Percentiles rank a stretch among this genome's conserved stretches.
phyloP scores from a whole-genome alignment of 2,888 invertebrate species.

The Chrysodeixis includens region DNA sequence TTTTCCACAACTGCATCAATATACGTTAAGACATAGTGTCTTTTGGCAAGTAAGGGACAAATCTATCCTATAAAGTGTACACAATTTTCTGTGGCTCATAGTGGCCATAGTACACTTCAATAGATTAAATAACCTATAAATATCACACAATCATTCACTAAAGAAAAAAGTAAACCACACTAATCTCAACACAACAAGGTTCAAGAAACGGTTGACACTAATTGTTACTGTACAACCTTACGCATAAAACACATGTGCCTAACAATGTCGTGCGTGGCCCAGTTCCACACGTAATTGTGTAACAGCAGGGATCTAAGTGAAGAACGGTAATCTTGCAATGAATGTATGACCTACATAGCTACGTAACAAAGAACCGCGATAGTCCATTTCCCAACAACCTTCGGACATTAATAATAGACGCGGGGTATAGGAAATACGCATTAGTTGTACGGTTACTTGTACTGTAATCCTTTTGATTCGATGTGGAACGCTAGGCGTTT shows the following conservation, averaged over 20 bases:
- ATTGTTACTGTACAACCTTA: constrained; percentile 28
- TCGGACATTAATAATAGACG: constrained; percentile 62
- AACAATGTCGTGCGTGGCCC: constrained; percentile 60
- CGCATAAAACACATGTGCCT: constrained; percentile 46
- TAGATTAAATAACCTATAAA: not conserved
- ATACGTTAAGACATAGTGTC: no score
- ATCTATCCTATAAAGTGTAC: no score
- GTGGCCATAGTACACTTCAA: not conserved
- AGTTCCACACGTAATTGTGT: constrained; percentile 69
- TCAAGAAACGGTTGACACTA: constrained; percentile 25
- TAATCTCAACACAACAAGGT: constrained; percentile 7
- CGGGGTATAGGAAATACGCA: constrained; percentile 47
- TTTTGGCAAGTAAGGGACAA: no score
- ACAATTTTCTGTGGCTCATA: not conserved
- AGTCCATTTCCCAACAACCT: constrained; percentile 76
- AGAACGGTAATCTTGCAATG: constrained; percentile 62
- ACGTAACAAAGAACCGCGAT: constrained; percentile 71
- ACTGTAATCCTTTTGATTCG: constrained; percentile 3
- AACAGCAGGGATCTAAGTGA: constrained; percentile 68
- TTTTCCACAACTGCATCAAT: no score
- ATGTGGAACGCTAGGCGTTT: not conserved
- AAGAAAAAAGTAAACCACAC: constrained; percentile 2
- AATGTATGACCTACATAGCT: constrained; percentile 69
- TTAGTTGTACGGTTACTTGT: constrained; percentile 24
- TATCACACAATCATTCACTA: not conserved